Evolutionary conservation across 2,797 vertebrate genomes (phyloP).

Genomic region (Pipistrellus pipistrellus): DNA sequence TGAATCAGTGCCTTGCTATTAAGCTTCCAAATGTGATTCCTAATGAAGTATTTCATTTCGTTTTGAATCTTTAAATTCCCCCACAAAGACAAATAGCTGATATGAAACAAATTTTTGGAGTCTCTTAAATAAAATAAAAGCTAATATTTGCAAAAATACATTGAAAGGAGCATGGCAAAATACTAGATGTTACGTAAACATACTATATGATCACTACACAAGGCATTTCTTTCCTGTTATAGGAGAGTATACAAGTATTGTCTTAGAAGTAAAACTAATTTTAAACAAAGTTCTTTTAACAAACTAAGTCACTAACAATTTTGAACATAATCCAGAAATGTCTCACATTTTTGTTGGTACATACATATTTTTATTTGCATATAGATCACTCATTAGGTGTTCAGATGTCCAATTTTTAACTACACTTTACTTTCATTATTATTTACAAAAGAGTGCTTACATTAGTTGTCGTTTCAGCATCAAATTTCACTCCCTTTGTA

Average conservation of each 20-base stretch:
- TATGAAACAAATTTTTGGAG: background rate
- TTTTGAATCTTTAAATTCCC: background rate
- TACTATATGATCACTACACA: background rate
- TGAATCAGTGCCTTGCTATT: background rate
- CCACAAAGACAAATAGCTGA: background rate
- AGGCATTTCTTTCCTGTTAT: constrained; percentile 27
- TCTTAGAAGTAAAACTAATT: constrained; percentile 19
- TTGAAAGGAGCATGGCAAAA: constrained; percentile 17
- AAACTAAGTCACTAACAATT: background rate
- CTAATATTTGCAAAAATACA: background rate
- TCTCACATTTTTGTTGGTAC: background rate
- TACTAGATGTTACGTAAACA: background rate
- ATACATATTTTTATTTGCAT: background rate
- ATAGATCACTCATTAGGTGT: background rate
- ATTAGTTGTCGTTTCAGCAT: background rate
- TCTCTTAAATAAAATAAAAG: background rate
- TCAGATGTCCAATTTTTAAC: background rate
- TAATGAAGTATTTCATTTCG: background rate
- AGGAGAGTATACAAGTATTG: background rate
- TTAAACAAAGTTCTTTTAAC: background rate
- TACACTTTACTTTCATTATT: background rate
- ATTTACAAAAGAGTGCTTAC: background rate
- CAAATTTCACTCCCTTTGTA: background rate
- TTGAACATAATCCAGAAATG: background rate
- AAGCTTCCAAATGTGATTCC: background rate